These are phyloP conservation scores for Mylabris phalerata DNA, from an alignment of 1,140 invertebrate species.

Conservation along the genomic window DNA sequence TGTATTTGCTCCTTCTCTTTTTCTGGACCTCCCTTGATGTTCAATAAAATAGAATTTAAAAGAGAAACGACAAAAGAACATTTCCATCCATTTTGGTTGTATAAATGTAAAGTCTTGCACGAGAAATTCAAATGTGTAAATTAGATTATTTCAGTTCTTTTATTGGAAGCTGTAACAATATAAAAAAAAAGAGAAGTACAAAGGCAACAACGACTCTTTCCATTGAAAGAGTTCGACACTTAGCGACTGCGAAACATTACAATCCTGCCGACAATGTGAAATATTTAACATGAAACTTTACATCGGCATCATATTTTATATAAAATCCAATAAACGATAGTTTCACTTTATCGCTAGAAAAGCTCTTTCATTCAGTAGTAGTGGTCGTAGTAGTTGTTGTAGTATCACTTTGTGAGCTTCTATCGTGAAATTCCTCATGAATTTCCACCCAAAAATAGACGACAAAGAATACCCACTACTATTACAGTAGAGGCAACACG, in stretches of 20 bases:
- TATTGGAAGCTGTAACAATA: slow-evolving; percentile 35
- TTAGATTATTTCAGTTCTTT: slow-evolving; percentile 37
- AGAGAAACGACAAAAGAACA: slow-evolving; percentile 27
- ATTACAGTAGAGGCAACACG: no score
- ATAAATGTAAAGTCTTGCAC: slow-evolving; percentile 33
- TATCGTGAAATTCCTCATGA: no score
- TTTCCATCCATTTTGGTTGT: slow-evolving; percentile 34
- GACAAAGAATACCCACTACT: no score
- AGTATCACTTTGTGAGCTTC: no score
- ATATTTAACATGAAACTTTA: slow-evolving; percentile 28
- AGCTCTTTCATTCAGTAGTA: no score
- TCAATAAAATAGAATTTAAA: slow-evolving; percentile 26
- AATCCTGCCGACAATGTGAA: slow-evolving; percentile 7
- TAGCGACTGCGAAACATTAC: slow-evolving; percentile 17
- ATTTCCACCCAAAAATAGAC: no score
- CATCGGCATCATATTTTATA: slow-evolving; percentile 9
- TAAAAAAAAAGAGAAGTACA: slow-evolving; percentile 25
- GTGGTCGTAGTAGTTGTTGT: no score
- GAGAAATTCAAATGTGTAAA: slow-evolving; percentile 35
- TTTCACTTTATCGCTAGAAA: no score
- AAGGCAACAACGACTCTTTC: slow-evolving; percentile 12
- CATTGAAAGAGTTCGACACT: slow-evolving; percentile 24
- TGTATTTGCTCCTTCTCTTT: slow-evolving; percentile 7
- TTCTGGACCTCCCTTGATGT: neutral
- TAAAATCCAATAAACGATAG: neutral